These are phyloP conservation scores for Cordylochernes scorpioides DNA, from an alignment of 2,888 invertebrate genomes.

Conservation along the genomic window DNA sequence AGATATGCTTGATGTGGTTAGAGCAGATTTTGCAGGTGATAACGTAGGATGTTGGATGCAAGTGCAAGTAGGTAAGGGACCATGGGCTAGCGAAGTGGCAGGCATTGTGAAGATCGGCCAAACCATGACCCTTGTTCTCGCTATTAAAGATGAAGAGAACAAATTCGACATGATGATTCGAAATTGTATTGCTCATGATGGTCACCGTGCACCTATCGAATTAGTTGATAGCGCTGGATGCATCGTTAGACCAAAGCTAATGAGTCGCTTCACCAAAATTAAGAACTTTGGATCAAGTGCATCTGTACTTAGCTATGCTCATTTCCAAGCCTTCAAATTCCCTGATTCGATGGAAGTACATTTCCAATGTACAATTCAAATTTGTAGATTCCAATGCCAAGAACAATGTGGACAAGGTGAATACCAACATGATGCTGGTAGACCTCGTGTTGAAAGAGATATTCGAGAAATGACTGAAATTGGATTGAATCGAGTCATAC, in stretches of 20 bases:
- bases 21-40: slow-evolving; percentile 78
- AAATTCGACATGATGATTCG: slow-evolving; percentile 84
- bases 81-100: slow-evolving; percentile 82
- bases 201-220: slow-evolving; percentile 72
- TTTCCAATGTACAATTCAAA: slow-evolving; percentile 80
- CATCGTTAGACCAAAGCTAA: slow-evolving; percentile 64
- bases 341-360: slow-evolving; percentile 89
- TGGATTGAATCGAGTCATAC: slow-evolving; percentile 16
- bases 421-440: slow-evolving; percentile 5
- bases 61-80: slow-evolving; percentile 38
- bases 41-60: slow-evolving; percentile 95
- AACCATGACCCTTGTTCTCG: slow-evolving; percentile 86
- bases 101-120: slow-evolving; percentile 81
- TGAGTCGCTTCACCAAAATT: slow-evolving; percentile 78
- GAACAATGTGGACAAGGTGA: slow-evolving; percentile 44
- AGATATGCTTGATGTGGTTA: slow-evolving; percentile 77
- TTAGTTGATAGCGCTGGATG: slow-evolving; percentile 75
- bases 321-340: slow-evolving; percentile 83
- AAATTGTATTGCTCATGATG: slow-evolving; percentile 80
- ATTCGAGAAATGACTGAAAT: slow-evolving; percentile 13
- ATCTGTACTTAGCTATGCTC: slow-evolving; percentile 65
- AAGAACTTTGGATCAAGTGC: slow-evolving; percentile 83
- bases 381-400: slow-evolving; percentile 70
- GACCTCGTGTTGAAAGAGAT: slow-evolving; percentile 14
- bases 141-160: slow-evolving; percentile 76